Base-by-base conservation (phyloP, 2,797 vertebrate species). In the Mico argentatus region DNA sequence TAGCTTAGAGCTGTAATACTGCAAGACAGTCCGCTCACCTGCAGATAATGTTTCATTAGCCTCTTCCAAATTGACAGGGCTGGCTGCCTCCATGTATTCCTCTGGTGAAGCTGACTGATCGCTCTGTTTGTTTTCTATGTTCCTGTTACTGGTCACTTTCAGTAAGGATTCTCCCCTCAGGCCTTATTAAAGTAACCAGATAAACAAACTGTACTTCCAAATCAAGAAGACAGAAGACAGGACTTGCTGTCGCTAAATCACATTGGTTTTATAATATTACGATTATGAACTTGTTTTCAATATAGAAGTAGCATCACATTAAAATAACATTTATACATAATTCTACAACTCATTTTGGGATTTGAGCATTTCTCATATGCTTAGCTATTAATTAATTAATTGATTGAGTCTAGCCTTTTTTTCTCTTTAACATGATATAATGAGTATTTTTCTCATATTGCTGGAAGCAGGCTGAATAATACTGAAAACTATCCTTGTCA, bases 31-130 rank as follows among this genome's bases (percentile, higher is more conserved):
- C 91, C 11, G 64, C 97, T 98, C 94, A 97, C 83, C 95, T 97
- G 86, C 95, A 97, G 97, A 95, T 97, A 97, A 93, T 96, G 83
- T 97, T 98, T 98, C 91, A 97, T 98, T 98, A 98, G 90, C 87
- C 72, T 82, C 88, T 98, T 98, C 96, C 72, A 91, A 91, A 93
- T 57, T 96, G 96, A 86, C 97, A 97, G 96, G 77, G 48, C 73
- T 93, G 93, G 73, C 96, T 97, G 76, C 72, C 96, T 94, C 95
- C 55, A 2, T 55, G 88, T 91, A 36, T 92, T 95, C n/a, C 70
- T 90, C 82, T 92, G 95, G 96, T 70, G 82, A 97, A 97, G 93
- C 81, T 75, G 67, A 98, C 92, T 94, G 46, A 97, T 93, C 2
- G 4, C 79, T 96, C 97, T 97, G 77, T 97, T 98, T 97, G 80